Evolutionary conservation across 2,888 invertebrate species (phyloP).

Genomic region (Hymenopus coronatus): DNA sequence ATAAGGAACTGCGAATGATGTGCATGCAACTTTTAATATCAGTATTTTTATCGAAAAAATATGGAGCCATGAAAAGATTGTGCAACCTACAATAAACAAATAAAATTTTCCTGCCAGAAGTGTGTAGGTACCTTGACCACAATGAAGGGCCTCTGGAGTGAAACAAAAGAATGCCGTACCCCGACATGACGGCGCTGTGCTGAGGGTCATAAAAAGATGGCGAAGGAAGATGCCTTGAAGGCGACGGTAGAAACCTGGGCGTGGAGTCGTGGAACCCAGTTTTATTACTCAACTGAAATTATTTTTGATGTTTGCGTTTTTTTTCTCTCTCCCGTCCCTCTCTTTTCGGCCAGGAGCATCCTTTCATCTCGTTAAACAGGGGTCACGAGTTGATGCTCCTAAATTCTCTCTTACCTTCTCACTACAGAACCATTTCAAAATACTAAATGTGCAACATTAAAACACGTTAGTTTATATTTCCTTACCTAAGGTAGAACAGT

Average conservation of each 20-base stretch:
- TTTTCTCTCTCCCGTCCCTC: not conserved
- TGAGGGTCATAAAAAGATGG: conserved; percentile 19
- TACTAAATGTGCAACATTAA: no score
- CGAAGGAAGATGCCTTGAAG: not conserved
- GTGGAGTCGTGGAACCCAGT: conserved; percentile 11
- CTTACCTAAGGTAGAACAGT: no score
- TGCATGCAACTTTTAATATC: no score
- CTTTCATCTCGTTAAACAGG: not conserved
- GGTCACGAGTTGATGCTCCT: not conserved
- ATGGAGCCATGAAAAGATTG: no score
- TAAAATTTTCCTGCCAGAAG: not conserved
- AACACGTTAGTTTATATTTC: no score
- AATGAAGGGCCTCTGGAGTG: not conserved
- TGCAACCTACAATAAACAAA: not conserved
- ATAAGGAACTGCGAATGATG: no score
- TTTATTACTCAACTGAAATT: conserved; percentile 21
- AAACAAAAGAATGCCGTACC: not conserved
- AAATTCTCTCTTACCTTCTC: no score
- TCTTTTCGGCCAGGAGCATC: not conserved
- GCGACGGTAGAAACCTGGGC: not conserved
- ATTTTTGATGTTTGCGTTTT: conserved; percentile 12
- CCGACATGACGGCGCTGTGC: conserved; percentile 18
- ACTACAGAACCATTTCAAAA: no score
- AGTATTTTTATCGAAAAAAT: no score
- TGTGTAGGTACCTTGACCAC: not conserved